phyloP scores from a whole-genome alignment of 2,888 invertebrate species.

The Odontocerum albicorne region DNA sequence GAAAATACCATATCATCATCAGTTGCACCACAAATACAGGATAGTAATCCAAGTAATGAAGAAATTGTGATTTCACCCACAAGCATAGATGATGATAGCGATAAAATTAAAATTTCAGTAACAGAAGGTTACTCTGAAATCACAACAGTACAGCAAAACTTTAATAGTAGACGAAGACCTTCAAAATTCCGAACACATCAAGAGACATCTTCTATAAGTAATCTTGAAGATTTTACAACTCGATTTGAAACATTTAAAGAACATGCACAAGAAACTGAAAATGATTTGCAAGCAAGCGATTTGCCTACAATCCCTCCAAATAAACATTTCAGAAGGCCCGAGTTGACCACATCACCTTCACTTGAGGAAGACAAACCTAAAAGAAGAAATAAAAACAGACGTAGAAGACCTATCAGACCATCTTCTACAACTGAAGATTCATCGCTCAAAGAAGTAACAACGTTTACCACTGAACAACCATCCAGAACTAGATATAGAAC shows the following conservation, averaged over 20 bases:
- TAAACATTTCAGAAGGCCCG: constrained; percentile 52
- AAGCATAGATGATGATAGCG: background rate
- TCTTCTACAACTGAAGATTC: constrained; percentile 40
- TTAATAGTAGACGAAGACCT: constrained; percentile 26
- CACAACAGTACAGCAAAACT: constrained; percentile 36
- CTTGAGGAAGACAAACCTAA: constrained; percentile 48
- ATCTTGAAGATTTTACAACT: constrained; percentile 32
- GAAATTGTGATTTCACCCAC: constrained; percentile 39
- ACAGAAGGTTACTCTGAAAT: constrained; percentile 47
- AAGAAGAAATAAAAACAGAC: constrained; percentile 53
- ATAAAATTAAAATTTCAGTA: constrained; percentile 4
- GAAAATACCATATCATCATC: constrained; percentile 29
- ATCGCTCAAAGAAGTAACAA: constrained; percentile 31
- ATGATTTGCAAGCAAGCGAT: constrained; percentile 44
- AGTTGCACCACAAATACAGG: constrained; percentile 45
- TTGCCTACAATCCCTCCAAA: constrained; percentile 56
- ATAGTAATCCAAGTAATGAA: constrained; percentile 52
- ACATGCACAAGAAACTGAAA: constrained; percentile 39
- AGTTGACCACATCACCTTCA: constrained; percentile 34
- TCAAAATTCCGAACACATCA: constrained; percentile 38
- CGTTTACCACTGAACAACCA: constrained; percentile 17
- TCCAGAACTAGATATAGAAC: constrained; percentile 22
- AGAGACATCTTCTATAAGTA: constrained; percentile 39
- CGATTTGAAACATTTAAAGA: constrained; percentile 35
- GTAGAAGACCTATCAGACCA: constrained; percentile 49